Percentiles rank a stretch among this genome's conserved stretches.
These are phyloP conservation scores for Zosterops pallidus DNA, from an alignment of 2,113 vertebrate genomes.

Conservation along the genomic window DNA sequence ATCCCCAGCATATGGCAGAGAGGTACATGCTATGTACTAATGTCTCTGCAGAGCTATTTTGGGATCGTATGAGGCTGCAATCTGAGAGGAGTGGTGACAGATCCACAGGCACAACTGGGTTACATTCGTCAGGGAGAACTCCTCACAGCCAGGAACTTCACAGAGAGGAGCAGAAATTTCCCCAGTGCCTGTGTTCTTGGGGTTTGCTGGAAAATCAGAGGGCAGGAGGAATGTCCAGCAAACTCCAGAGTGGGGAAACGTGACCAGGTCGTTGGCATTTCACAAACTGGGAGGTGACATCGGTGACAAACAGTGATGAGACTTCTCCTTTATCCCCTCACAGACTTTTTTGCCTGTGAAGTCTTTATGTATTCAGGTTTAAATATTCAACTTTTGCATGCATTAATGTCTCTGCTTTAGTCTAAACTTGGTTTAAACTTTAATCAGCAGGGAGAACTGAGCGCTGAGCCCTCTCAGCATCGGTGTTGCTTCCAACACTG, in stretches of 20 bases:
- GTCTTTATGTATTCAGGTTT: neutral
- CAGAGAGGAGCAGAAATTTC: neutral
- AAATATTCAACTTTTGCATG: neutral
- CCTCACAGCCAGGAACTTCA: constrained; percentile 26
- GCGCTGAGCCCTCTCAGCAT: neutral
- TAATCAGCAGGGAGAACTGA: neutral
- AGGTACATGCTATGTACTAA: constrained; percentile 54
- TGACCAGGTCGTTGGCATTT: rapidly evolving
- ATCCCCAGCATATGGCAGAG: constrained; percentile 57
- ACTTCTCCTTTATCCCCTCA: neutral
- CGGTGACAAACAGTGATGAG: neutral
- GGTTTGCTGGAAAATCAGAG: neutral
- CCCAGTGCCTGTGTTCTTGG: neutral
- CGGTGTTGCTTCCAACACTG: neutral
- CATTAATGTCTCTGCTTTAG: neutral
- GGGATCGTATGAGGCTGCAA: constrained; percentile 57
- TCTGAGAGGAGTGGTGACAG: constrained; percentile 66
- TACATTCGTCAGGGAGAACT: constrained; percentile 39
- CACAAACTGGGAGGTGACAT: neutral
- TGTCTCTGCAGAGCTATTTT: constrained; percentile 66
- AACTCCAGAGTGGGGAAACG: neutral
- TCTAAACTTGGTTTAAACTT: constrained; percentile 15
- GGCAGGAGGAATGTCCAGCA: neutral
- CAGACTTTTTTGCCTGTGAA: neutral
- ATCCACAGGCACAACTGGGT: constrained; percentile 66